Conservation (phyloP, 2,113 vertebrate species). For the Eira barbara region DNA sequence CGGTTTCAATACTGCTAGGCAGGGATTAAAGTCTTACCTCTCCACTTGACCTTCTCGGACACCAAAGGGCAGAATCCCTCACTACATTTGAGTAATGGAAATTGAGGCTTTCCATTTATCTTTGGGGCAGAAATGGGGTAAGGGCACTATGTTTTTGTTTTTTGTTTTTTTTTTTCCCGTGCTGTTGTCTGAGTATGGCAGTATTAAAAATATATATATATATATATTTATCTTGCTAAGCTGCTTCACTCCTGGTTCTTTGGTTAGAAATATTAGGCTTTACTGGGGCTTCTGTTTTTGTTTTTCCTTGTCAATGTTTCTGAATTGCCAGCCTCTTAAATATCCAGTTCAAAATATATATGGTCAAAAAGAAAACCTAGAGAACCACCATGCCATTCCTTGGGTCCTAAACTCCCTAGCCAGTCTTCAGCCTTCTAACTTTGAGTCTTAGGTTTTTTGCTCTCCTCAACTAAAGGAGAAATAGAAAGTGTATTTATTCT, state of each 20-base stretch:
- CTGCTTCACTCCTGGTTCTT: not conserved
- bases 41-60: not conserved
- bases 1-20: not conserved
- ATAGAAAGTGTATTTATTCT: not conserved
- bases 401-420: not conserved
- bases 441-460: not conserved
- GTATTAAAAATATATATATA: not conserved
- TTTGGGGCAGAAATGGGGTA: not conserved
- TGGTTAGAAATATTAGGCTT: not conserved
- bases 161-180: not conserved
- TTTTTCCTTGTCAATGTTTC: not conserved
- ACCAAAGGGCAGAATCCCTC: not conserved
- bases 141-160: not conserved
- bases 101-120: not conserved
- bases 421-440: not conserved
- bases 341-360: not conserved
- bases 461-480: not conserved
- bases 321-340: not conserved
- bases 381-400: not conserved
- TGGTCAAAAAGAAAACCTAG: not conserved
- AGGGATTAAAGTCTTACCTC: not conserved
- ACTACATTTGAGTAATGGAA: not conserved
- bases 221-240: not conserved
- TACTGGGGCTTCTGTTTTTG: not conserved
- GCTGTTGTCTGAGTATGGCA: not conserved